These are phyloP conservation scores for Chrysolina oricalcia DNA, from an alignment of 2,888 invertebrate species.

Conservation along the genomic window DNA sequence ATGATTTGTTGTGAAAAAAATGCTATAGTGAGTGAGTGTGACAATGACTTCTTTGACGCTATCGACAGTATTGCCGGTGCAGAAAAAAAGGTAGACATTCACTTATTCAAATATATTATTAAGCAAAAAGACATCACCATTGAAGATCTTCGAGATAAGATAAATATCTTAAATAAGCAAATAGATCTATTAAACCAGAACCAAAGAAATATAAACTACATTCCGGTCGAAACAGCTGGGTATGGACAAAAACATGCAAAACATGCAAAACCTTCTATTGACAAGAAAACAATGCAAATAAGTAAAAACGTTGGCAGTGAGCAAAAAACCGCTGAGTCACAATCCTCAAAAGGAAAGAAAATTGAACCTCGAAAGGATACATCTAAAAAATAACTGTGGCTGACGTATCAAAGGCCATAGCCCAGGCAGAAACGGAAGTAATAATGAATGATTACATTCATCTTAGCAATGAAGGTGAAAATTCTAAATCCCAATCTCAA, in stretches of 20 bases:
- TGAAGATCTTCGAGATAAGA: background rate
- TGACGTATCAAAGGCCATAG: too few relatives aligned
- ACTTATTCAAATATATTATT: constrained; percentile 16
- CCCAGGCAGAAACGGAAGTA: background rate
- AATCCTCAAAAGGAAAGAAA: background rate
- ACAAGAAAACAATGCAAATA: background rate
- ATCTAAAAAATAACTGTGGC: background rate
- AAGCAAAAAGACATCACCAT: constrained; percentile 16
- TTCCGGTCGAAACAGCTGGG: background rate
- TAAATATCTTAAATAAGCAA: background rate
- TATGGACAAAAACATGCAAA: background rate
- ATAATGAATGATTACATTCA: background rate
- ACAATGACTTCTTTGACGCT: too few relatives aligned
- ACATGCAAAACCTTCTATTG: background rate
- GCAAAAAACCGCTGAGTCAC: background rate
- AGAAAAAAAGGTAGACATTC: constrained; percentile 21
- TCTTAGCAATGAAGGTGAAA: background rate
- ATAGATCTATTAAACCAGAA: background rate
- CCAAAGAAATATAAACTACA: background rate
- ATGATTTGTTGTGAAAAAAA: too few relatives aligned
- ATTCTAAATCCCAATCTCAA: background rate
- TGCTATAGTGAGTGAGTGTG: too few relatives aligned
- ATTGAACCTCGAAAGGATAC: background rate
- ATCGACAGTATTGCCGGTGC: constrained; percentile 4
- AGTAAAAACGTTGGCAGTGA: background rate